These are phyloP conservation scores for Tragelaphus buxtoni DNA, from an alignment of 2,113 vertebrate genomes.

Conservation along the genomic window DNA sequence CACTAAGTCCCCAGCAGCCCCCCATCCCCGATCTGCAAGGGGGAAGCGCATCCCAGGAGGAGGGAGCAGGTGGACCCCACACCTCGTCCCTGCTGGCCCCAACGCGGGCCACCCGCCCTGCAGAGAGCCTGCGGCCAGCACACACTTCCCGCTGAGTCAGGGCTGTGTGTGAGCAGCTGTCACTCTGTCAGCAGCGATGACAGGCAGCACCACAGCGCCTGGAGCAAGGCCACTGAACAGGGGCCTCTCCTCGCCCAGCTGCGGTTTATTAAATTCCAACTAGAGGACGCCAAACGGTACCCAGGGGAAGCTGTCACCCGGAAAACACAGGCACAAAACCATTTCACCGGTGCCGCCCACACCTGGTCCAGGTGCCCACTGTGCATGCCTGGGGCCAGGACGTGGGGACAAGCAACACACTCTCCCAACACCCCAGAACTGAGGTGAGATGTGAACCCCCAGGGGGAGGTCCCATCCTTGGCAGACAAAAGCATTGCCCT, in stretches of 20 bases:
- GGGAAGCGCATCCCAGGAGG: neutral
- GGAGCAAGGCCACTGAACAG: neutral
- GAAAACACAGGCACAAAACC: neutral
- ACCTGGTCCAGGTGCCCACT: neutral
- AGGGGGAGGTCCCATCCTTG: neutral
- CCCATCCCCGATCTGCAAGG: rapidly evolving
- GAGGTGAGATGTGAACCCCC: neutral
- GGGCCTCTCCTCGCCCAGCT: neutral
- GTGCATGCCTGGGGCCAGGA: neutral
- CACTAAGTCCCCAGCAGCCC: neutral
- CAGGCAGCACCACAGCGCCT: neutral
- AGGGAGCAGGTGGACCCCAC: neutral
- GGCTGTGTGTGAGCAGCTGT: neutral
- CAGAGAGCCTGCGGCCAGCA: neutral
- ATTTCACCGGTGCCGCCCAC: neutral
- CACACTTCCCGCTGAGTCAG: neutral
- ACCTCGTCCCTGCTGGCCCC: rapidly evolving
- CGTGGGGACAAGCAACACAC: neutral
- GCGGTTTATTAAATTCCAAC: neutral
- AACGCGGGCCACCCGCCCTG: neutral
- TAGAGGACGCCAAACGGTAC: neutral
- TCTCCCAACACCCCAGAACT: neutral
- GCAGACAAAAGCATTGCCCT: neutral
- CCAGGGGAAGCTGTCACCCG: neutral
- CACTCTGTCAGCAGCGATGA: neutral